phyloP scores from a whole-genome alignment of 2,797 vertebrate genomes.

The Arnoldichthys spilopterus region DNA sequence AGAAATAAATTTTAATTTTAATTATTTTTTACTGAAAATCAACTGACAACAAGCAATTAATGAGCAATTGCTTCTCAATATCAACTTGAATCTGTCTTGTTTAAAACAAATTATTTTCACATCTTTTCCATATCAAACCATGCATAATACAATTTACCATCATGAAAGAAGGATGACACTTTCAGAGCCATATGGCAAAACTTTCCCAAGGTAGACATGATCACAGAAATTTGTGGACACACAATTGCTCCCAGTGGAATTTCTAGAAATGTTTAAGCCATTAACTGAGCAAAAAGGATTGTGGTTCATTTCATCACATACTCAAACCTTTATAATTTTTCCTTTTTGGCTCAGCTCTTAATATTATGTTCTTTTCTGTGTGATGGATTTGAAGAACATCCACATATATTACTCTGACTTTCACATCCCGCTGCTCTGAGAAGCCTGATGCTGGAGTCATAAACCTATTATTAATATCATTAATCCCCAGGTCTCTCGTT shows the following conservation, averaged over 20 bases:
- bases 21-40: background rate
- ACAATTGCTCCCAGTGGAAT: conserved; percentile 33
- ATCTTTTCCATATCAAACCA: background rate
- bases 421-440: conserved; percentile 63
- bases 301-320: conserved; percentile 56
- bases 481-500: conserved; percentile 70
- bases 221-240: conserved; percentile 29
- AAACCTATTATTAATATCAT: conserved; percentile 80
- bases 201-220: conserved; percentile 1
- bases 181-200: conserved; percentile 21
- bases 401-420: conserved; percentile 70
- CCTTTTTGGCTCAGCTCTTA: conserved; percentile 56
- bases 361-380: conserved; percentile 63
- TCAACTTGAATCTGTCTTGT: background rate
- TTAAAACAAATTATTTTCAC: no score
- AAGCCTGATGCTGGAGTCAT: conserved; percentile 72
- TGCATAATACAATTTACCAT: conserved; percentile 2
- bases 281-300: conserved; percentile 53
- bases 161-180: background rate
- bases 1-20: no score
- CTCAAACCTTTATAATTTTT: conserved; percentile 50
- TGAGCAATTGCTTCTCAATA: background rate
- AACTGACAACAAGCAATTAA: background rate
- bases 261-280: conserved; percentile 58
- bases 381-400: conserved; percentile 69